Base-by-base conservation (phyloP, 1,140 invertebrate species). In the Zaprionus tsacasi region DNA sequence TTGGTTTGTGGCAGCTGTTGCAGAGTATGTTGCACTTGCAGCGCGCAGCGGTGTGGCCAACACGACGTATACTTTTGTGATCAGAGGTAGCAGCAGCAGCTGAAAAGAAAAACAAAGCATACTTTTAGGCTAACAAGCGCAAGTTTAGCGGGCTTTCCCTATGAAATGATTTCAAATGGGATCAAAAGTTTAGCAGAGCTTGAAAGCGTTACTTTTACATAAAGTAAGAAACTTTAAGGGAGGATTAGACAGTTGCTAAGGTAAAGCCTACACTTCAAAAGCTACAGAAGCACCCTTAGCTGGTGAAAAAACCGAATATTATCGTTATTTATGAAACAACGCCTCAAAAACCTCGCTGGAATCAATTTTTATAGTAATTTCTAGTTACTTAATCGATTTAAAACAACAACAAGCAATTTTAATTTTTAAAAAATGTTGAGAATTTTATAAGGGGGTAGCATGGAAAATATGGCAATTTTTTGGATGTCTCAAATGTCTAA, bases 1-100 rank as follows among this genome's bases (percentile, higher is more conserved):
- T 15, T 48, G 52, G 43, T 78, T 78, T 67, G 55, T 58, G 3
- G 27, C 55, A 7, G 54, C 27, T 36, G 86, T 61, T 56, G 64
- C 58, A 2, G 57, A 13, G 72, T 80, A 76, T 70, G 61, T 79
- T 58, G 71, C 70, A 61, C 38, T 78, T 56, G 56, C 68, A 45
- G 15, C 27, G 13, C 55, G 25, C 52, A 76, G 25, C 33, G 73
- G 50, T 6, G 6, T 71, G 60, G 81, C 74, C 40, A 58, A 75
- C 48, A 55, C 45, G 60, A 59, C 52, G 85, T 78, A 88, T 88
- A 89, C 81, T 91, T 91, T 91, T 91, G 73, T 66, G 79, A 40
- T 76, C 7, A 83, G 0, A 30, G 78, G 50, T 12, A 88, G 50
- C 55, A 82, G 27, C 73, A 78, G 35, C 54, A 54, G 33, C 17